phyloP scores from a whole-genome alignment of 2,797 vertebrate genomes.

The Pogoniulus pusillus region DNA sequence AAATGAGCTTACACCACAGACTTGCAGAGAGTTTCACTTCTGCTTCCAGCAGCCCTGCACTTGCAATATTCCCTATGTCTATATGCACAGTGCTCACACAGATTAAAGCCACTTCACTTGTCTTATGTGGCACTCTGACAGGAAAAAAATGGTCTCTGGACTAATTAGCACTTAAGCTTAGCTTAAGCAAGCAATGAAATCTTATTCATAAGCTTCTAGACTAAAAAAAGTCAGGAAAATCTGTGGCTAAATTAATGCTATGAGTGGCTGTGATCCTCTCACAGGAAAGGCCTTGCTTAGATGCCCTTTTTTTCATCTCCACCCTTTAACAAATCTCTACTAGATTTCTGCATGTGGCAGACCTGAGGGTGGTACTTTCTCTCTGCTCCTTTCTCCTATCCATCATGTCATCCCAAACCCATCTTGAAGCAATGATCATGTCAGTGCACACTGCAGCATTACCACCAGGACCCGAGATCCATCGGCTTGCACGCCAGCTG shows the following conservation, averaged over 20 bases:
- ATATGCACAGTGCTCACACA: not conserved
- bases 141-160: not conserved
- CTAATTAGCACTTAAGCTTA: not conserved
- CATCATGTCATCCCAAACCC: not conserved
- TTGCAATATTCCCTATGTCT: not conserved
- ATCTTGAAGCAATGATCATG: constrained; percentile 33
- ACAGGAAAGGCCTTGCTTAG: not conserved
- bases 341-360: not conserved
- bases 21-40: not conserved
- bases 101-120: not conserved
- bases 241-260: too few species aligned
- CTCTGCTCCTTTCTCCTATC: not conserved
- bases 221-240: too few species aligned
- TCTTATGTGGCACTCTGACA: not conserved
- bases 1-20: not conserved
- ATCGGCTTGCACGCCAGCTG: constrained; percentile 27
- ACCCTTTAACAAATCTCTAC: not conserved
- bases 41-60: not conserved
- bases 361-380: not conserved
- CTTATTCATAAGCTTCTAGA: not conserved
- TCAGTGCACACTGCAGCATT: constrained; percentile 23
- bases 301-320: not conserved
- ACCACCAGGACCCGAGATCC: constrained; percentile 11
- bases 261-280: not conserved
- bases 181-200: not conserved